Percentiles rank a stretch among this genome's conserved stretches.
These are phyloP conservation scores for Plodia interpunctella DNA, from an alignment of 1,140 invertebrate genomes.

Conservation along the genomic window DNA sequence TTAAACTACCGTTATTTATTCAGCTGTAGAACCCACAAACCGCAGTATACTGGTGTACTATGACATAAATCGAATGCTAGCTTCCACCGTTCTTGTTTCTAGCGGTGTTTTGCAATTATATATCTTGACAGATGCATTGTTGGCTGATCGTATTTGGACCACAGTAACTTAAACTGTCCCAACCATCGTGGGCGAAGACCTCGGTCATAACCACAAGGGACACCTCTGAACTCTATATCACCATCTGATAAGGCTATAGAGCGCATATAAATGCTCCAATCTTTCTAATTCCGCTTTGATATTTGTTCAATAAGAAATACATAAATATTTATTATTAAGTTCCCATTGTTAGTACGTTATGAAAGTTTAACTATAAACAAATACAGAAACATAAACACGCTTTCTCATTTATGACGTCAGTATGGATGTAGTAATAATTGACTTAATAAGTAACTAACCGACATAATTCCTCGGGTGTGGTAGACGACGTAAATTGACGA, in stretches of 20 bases:
- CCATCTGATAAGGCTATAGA: constrained; percentile 11
- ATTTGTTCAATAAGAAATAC: no score
- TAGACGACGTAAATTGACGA: no score
- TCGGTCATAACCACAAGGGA: constrained; percentile 23
- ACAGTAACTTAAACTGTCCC: constrained; percentile 15
- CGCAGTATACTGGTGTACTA: not conserved
- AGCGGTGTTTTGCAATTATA: constrained; percentile 23
- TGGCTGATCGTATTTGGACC: constrained; percentile 21
- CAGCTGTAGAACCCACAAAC: constrained; percentile 2
- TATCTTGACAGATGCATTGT: constrained; percentile 22
- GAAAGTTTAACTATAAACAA: no score
- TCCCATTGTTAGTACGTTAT: no score
- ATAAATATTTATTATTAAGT: no score
- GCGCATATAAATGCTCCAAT: not conserved
- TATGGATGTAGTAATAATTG: no score
- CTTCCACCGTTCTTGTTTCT: constrained; percentile 3
- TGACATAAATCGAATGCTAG: constrained; percentile 2
- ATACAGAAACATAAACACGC: no score
- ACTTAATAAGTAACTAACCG: no score
- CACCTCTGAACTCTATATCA: constrained; percentile 37
- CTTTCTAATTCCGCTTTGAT: not conserved
- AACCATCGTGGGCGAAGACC: constrained; percentile 21
- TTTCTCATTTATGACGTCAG: no score
- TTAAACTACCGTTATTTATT: constrained; percentile 1
- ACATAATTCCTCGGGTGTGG: no score